These are phyloP conservation scores for Circaetus cinerascens DNA, from an alignment of 2,113 vertebrate species.

Conservation along the genomic window DNA sequence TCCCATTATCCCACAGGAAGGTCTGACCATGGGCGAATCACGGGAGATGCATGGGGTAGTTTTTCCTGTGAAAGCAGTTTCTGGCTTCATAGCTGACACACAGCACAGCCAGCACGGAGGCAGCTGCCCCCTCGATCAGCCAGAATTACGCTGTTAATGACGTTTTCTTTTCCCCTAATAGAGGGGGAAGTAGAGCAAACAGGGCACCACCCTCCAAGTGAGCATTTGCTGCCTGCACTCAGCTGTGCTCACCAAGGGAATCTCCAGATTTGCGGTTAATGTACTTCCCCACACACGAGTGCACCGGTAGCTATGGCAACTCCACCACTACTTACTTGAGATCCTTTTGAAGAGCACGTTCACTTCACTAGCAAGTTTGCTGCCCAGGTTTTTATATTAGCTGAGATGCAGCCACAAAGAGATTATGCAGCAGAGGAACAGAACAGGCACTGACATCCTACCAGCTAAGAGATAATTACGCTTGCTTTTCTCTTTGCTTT, in stretches of 20 bases:
- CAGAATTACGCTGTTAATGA: accelerated
- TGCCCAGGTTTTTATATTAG: not conserved
- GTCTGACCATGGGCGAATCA: not conserved
- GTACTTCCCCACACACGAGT: not conserved
- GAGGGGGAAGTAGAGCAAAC: not conserved
- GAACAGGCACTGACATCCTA: not conserved
- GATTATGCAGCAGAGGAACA: not conserved
- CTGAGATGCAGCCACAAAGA: not conserved
- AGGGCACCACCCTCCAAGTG: not conserved
- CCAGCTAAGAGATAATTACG: not conserved
- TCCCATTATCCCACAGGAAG: not conserved
- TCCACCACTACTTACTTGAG: not conserved
- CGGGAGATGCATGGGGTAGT: accelerated
- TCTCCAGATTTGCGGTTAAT: not conserved
- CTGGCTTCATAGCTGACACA: not conserved
- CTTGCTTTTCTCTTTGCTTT: not conserved
- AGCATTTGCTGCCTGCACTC: not conserved
- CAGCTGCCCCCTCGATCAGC: not conserved
- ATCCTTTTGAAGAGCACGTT: not conserved
- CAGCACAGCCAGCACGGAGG: not conserved
- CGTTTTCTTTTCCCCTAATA: not conserved
- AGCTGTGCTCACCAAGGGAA: not conserved
- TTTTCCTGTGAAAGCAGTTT: not conserved
- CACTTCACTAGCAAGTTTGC: not conserved
- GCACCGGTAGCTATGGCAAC: not conserved